phyloP scores from a whole-genome alignment of 2,888 invertebrate genomes.

The Ormyrus labotus region DNA sequence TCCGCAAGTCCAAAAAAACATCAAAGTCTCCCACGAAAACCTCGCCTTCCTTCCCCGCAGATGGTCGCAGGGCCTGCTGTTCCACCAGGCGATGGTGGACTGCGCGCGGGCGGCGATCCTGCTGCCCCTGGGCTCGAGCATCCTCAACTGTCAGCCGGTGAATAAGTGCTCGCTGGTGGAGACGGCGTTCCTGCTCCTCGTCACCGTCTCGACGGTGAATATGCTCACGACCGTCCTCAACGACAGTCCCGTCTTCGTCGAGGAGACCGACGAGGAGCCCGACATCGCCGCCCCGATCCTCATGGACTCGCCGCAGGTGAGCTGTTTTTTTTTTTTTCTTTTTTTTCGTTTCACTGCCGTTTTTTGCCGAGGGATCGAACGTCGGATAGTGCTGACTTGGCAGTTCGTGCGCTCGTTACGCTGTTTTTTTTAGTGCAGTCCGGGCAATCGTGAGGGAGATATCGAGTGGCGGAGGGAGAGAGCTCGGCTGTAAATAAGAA shows the following conservation, averaged over 20 bases:
- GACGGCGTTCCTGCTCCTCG: slow-evolving; percentile 90
- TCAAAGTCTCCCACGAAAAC: not conserved
- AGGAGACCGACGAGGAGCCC: slow-evolving; percentile 83
- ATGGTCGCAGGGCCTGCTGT: slow-evolving; percentile 92
- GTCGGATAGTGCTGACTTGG: too few species aligned
- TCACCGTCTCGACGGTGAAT: slow-evolving; percentile 93
- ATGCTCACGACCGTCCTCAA: slow-evolving; percentile 91
- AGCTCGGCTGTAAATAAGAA: too few species aligned
- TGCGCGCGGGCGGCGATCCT: slow-evolving; percentile 88
- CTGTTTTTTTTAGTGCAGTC: too few species aligned
- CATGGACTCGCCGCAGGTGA: slow-evolving; percentile 88
- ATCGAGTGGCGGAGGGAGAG: too few species aligned
- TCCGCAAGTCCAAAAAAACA: too few species aligned
- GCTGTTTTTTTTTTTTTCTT: too few species aligned
- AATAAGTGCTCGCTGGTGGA: slow-evolving; percentile 92
- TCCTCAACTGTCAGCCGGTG: slow-evolving; percentile 88
- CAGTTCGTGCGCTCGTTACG: too few species aligned
- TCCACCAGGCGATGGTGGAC: slow-evolving; percentile 91
- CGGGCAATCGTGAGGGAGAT: too few species aligned
- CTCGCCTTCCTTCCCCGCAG: slow-evolving; percentile 64
- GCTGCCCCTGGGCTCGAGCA: slow-evolving; percentile 87
- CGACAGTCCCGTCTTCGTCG: slow-evolving; percentile 90
- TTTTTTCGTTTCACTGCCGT: too few species aligned
- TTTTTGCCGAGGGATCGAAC: too few species aligned
- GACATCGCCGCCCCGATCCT: slow-evolving; percentile 84